phyloP scores from a whole-genome alignment of 2,888 invertebrate species.

The Hypselothyrea guttata region DNA sequence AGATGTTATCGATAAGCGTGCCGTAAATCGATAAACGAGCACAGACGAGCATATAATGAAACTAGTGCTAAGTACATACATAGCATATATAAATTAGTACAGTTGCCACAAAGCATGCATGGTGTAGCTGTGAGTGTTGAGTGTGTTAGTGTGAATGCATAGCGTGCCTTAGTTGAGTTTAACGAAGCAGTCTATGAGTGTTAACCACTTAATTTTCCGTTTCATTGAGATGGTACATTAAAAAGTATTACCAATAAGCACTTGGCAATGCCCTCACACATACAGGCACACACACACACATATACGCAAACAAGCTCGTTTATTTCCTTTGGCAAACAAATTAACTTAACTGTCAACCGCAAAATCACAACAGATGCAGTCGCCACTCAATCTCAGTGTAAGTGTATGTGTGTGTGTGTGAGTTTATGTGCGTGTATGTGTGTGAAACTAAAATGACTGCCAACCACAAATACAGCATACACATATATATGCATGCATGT shows the following conservation, averaged over 20 bases:
- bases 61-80: too few species aligned
- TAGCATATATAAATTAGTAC: constrained; percentile 17
- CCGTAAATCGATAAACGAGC: constrained; percentile 14
- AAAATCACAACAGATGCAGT: constrained; percentile 74
- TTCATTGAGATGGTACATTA: constrained; percentile 65
- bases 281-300: constrained; percentile 5
- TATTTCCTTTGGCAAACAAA: constrained; percentile 51
- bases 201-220: constrained; percentile 71
- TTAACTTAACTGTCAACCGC: constrained; percentile 72
- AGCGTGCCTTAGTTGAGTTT: constrained; percentile 4
- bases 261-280: constrained; percentile 15
- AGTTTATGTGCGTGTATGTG: constrained; percentile 21
- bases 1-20: constrained; percentile 13
- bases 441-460: constrained; percentile 46
- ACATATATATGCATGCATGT: constrained; percentile 10
- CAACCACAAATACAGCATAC: constrained; percentile 35
- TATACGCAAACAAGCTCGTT: background rate
- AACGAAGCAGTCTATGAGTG: constrained; percentile 38
- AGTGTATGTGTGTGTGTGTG: constrained; percentile 40
- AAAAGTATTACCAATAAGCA: constrained; percentile 53
- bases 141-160: background rate
- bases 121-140: background rate
- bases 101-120: constrained; percentile 22
- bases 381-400: constrained; percentile 63
- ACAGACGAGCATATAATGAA: background rate